Evolutionary conservation across 2,888 invertebrate species (phyloP), one percentile per base, ranked within the genome.

Genomic region (Tipula vernalis): DNA sequence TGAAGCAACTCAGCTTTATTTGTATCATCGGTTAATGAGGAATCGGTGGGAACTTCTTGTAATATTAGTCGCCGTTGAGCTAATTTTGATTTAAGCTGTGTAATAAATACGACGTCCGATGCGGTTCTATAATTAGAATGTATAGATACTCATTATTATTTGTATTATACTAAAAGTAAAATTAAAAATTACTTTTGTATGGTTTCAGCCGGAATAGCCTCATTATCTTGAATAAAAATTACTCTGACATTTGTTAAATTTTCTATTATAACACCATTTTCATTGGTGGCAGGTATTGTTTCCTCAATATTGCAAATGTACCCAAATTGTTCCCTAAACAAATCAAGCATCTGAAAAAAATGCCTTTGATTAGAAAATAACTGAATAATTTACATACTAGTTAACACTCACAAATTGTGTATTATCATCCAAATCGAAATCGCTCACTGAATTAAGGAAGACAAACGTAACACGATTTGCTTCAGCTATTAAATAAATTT

Each of bases 221-320:
- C 89, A 88, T 93, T 90, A 88, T 92, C 89, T 36, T 92, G 89
- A 15, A 95, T 93, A 90, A 95, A 95, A 90, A 94, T 94, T 15
- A 93, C 92, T 86, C 92, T 91, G 85, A 94, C 92, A 87, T 92
- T 92, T 0, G 93, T 93, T 87, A 89, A 88, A 88, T 91, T 91
- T 3, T 91, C 91, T 3, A 90, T 89, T 1, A 92, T 90, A 10
- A 91, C 89, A 85, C 93, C 93, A 86, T 88, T 88, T 89, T 92
- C 91, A 42, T 91, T 91, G 0, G 91, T 91, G 84, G 92, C 89
- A 87, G 94, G 28, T 71, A 28, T 3, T 0, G 71, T 92, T 87
- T 92, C 92, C 90, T 94, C 94, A 87, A 94, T 92, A 90, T 93
- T 93, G 89, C 94, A 95, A 71, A 91, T 91, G 91, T 93, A 93